phyloP scores from a whole-genome alignment of 1,140 invertebrate species.

The Drosophila orosa region DNA sequence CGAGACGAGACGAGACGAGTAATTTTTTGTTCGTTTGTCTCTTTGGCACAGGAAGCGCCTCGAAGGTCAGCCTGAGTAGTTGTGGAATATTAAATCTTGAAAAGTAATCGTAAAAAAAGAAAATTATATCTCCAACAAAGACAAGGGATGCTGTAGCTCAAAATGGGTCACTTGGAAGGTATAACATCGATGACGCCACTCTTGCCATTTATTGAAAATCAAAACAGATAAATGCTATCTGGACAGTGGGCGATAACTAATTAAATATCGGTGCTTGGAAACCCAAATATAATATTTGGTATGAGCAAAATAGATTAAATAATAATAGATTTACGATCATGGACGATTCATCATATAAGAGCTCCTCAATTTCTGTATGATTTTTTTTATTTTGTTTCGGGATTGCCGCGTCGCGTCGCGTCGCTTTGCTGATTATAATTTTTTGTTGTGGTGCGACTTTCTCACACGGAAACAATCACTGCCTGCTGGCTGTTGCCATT shows the following conservation, averaged over 20 bases:
- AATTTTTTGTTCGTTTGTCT: constrained; percentile 22
- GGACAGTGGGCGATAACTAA: constrained; percentile 34
- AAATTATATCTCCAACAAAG: not conserved
- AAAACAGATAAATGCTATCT: constrained; percentile 22
- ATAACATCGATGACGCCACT: constrained; percentile 25
- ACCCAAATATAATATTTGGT: constrained; percentile 1
- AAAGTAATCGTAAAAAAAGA: no score
- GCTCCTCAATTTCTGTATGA: not conserved
- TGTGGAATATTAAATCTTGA: constrained; percentile 14
- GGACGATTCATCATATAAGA: constrained; percentile 6
- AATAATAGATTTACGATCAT: constrained; percentile 19
- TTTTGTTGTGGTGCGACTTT: constrained; percentile 1
- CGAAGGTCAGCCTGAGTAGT: constrained; percentile 28
- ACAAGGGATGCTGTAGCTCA: not conserved
- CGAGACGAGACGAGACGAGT: constrained; percentile 10
- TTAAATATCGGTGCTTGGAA: constrained; percentile 29
- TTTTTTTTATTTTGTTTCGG: constrained; percentile 24
- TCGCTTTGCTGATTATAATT: constrained; percentile 21
- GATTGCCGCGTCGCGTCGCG: constrained; percentile 23
- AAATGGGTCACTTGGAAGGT: constrained; percentile 1
- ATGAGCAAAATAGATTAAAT: constrained; percentile 11
- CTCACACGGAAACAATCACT: constrained; percentile 25
- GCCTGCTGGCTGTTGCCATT: constrained; percentile 37
- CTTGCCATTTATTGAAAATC: not conserved
- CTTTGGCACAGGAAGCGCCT: constrained; percentile 36